Conservation (phyloP, 2,888 invertebrate species). For the Artemia sp. region DNA sequence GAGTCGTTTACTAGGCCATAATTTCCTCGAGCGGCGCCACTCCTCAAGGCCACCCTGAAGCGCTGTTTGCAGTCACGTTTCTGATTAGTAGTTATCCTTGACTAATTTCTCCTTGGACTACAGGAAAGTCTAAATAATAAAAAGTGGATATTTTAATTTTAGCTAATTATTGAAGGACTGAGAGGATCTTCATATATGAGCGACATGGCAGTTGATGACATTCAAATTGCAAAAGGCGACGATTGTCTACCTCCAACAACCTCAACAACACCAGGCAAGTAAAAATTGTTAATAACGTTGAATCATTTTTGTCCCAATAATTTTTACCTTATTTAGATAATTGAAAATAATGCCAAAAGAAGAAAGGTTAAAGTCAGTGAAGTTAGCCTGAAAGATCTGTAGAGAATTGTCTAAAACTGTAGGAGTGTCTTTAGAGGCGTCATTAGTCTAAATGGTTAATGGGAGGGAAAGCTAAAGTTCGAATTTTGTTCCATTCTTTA, state of each 20-base stretch:
- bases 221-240: constrained; percentile 43
- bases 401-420: no score
- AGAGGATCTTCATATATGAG: constrained; percentile 48
- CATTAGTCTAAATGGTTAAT: not conserved
- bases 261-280: constrained; percentile 29
- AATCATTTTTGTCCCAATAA: not conserved
- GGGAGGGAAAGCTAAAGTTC: not conserved
- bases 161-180: constrained; percentile 60
- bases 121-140: no score
- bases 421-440: not conserved
- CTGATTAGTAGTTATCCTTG: no score
- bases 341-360: no score
- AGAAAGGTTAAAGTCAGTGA: no score
- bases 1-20: no score
- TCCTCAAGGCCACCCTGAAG: no score
- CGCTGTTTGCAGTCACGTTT: no score
- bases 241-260: constrained; percentile 36
- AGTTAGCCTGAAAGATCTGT: no score
- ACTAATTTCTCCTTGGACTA: no score
- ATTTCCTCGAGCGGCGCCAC: no score
- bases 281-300: not conserved
- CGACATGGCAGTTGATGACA: constrained; percentile 66
- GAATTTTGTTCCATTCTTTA: no score
- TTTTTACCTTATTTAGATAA: not conserved
- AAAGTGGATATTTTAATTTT: not conserved